Evolutionary conservation across 2,888 invertebrate genomes (phyloP), one percentile per base, ranked within the genome.

Genomic region (Drosophila dives): DNA sequence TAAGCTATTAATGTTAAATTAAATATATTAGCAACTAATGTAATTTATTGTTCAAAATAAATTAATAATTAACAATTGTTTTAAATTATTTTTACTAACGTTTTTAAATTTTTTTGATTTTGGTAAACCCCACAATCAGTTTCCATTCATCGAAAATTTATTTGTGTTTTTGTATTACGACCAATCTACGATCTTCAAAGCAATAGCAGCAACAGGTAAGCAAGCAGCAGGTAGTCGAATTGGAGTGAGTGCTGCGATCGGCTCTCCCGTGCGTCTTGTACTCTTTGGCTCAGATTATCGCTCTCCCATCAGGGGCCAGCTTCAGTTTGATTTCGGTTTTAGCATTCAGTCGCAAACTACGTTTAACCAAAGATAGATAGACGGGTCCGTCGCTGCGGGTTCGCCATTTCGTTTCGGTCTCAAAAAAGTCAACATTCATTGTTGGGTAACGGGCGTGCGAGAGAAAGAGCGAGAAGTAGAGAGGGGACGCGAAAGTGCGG

Each of bases 341-440:
- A 63, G 51, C 49, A 71, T 71, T 82, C 83, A 86, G 78, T 89
- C 88, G 78, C 88, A 85, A 85, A 77, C 60, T 82, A 81, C 87
- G 86, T 75, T 72, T 77, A 66, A 76, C 80, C 89, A 79, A 89
- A 85, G 86, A 81, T 64, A 87, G 86, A 85, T 79, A 87, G 89
- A 85, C 86, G 83, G 61, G 65, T 81, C 67, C 65, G 73, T 60
- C 60, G 70, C 60, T 70, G 26, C 55, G 36, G 42, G 61, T 60
- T 56, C 68, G 65, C 53, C 58, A 50, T 75, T 79, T 63, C 69
- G 81, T 77, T 85, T 67, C 83, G 81, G 75, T 81, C 68, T 75
- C 67, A 63, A 81, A 79, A 59, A 64, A 42, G 69, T 49, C 51
- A 69, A 72, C 59, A 72, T 53, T 36, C 51, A 53, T 62, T 61